Base-by-base conservation (phyloP, 2,797 vertebrate species). In the Meriones psammophilus region DNA sequence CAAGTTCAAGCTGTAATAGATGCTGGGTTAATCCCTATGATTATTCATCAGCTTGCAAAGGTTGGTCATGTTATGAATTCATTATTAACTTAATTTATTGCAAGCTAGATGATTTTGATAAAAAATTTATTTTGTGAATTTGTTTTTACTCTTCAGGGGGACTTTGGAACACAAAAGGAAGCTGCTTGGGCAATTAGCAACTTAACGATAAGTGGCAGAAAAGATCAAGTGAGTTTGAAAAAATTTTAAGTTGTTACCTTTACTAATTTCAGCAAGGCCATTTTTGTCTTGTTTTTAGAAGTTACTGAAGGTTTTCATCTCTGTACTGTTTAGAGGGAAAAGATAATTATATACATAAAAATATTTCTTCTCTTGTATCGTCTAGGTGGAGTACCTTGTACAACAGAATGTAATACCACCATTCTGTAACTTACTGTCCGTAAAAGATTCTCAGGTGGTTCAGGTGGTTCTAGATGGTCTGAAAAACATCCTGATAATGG, bases 171-270 rank as follows among this genome's bases (percentile, higher is more conserved):
- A 97, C 99, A 99, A 98, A 99, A 99, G 98, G 99, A 99, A 98
- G 99, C 99, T 95, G 99, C 99, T 60, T 99, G 99, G 99, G 99
- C 99, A 97, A 99, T 99, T 98, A 99, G 99, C 98, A 99, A 99
- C 98, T 99, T 99, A 98, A 99, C 99, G 95, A 99, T 99, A 99
- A 99, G 99, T 98, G 99, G 99, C 94, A 99, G 99, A 98, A 99
- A 99, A 99, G 99, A 99, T 98, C 99, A 99, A 99, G 99, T 99
- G 96, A 68, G 96, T 98, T 91, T 96, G 68, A 77, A 0, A 39
- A 94, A 39, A 58, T 3, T 92, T 2, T 28, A 95, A 95, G 64
- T 95, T 26, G 1, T 95, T 62, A 14, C 0, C 22, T 69, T 84
- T 93, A 80, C 98, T 97, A 98, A 98, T 98, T 99, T 98, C 98